A percentile compares a stretch with the other conserved stretches of the same genome.
These are phyloP conservation scores for Drosophila kohkoa DNA, from an alignment of 1,140 invertebrate species.

Conservation along the genomic window DNA sequence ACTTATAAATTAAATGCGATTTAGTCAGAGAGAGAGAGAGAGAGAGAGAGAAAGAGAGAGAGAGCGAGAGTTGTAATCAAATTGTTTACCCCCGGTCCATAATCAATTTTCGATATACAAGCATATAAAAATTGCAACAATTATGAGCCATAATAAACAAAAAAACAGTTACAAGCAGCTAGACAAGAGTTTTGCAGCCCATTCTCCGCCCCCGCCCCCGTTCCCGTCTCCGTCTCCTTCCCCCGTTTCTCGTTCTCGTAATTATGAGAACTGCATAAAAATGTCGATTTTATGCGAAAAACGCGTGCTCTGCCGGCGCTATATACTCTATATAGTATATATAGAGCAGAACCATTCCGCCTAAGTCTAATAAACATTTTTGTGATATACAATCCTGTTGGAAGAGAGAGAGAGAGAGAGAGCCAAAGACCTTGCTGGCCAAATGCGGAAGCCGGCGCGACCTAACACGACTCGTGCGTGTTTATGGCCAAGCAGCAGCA, in stretches of 20 bases:
- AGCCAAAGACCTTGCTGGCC: slow-evolving; percentile 21
- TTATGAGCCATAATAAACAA: slow-evolving; percentile 34
- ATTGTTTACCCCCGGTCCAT: slow-evolving; percentile 3
- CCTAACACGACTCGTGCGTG: slow-evolving; percentile 78
- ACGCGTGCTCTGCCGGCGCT: slow-evolving; percentile 59
- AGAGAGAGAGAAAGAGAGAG: not conserved
- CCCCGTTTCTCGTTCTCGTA: slow-evolving; percentile 3
- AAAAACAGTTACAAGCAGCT: slow-evolving; percentile 24
- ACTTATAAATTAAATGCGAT: slow-evolving; percentile 30
- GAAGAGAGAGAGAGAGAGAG: slow-evolving; percentile 31
- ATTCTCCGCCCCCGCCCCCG: too few relatives aligned
- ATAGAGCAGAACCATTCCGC: not conserved
- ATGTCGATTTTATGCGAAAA: slow-evolving; percentile 81
- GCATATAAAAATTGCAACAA: slow-evolving; percentile 49
- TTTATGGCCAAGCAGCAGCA: slow-evolving; percentile 59
- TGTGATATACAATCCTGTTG: slow-evolving; percentile 27
- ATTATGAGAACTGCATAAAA: slow-evolving; percentile 64
- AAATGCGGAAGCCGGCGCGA: slow-evolving; percentile 71
- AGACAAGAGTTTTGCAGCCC: not conserved
- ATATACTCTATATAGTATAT: not conserved
- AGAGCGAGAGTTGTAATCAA: not conserved
- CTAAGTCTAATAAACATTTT: slow-evolving; percentile 80
- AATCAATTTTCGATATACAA: slow-evolving; percentile 49
- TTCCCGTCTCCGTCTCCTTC: too few relatives aligned
- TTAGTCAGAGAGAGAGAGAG: not conserved